Evolutionary conservation across 2,113 vertebrate genomes (phyloP).

Genomic region (Spilogale gracilis): DNA sequence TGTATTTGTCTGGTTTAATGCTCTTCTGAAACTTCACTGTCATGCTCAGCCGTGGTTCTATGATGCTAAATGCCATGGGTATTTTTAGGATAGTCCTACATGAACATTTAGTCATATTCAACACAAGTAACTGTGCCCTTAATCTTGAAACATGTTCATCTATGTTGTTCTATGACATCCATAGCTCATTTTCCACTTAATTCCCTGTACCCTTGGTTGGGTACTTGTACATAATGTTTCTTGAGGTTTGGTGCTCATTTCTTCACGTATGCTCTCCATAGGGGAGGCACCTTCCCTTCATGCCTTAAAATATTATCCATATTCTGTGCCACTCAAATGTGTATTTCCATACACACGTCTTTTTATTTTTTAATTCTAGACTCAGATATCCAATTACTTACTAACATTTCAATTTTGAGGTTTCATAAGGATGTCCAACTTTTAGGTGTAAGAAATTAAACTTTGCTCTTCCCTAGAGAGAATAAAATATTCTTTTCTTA

Average conservation of each 20-base stretch:
- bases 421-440: neutral
- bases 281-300: neutral
- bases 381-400: neutral
- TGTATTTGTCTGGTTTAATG: neutral
- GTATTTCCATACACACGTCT: neutral
- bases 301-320: neutral
- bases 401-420: neutral
- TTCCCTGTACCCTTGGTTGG: neutral
- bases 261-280: neutral
- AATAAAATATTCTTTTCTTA: neutral
- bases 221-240: neutral
- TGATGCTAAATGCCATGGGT: neutral
- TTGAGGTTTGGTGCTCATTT: neutral
- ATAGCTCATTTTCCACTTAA: neutral
- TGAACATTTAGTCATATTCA: neutral
- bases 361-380: neutral
- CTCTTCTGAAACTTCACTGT: neutral
- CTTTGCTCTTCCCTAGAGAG: neutral
- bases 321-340: neutral
- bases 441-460: neutral
- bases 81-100: neutral
- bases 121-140: neutral
- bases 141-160: neutral
- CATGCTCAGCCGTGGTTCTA: neutral
- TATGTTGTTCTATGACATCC: accelerated